phyloP scores from a whole-genome alignment of 1,140 invertebrate genomes.

The Pomacea maculata region DNA sequence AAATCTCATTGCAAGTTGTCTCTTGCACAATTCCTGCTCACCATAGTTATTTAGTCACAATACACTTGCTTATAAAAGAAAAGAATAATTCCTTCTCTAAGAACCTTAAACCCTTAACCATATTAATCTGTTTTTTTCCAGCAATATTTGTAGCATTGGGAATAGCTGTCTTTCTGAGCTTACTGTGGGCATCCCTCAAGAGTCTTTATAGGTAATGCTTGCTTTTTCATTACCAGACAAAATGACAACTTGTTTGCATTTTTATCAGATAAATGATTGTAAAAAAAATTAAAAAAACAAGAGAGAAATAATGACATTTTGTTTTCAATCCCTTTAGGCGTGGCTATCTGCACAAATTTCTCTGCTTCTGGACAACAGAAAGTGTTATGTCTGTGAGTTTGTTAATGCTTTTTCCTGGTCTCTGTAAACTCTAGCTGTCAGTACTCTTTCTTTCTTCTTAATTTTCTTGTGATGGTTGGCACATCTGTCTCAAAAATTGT shows the following conservation, averaged over 20 bases:
- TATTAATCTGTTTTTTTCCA: constrained; percentile 30
- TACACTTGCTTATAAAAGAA: no score
- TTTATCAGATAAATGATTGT: no score
- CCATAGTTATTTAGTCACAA: no score
- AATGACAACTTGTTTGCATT: no score
- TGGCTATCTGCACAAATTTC: constrained; percentile 29
- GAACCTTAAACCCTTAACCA: no score
- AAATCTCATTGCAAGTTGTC: no score
- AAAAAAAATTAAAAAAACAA: no score
- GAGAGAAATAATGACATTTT: not conserved
- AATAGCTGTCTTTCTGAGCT: constrained; percentile 34
- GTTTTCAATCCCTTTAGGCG: constrained; percentile 22
- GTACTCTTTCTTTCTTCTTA: not conserved
- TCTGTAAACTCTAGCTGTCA: not conserved
- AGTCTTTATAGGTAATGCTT: constrained; percentile 40
- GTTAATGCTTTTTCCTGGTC: not conserved
- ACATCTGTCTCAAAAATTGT: not conserved
- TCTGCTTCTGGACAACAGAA: constrained; percentile 38
- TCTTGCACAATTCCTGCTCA: no score
- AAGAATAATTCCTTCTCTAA: no score
- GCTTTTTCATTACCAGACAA: no score
- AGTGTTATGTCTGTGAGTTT: constrained; percentile 38
- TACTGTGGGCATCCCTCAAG: constrained; percentile 40
- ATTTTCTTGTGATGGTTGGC: not conserved
- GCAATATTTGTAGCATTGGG: constrained; percentile 53